These are phyloP conservation scores for Rattus norvegicus DNA, from an alignment of 2,113 vertebrate species.

Conservation along the genomic window GRCr8 NC_086039.1:34495001-34495500, in stretches of 20 bases:
- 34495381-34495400: background rate
- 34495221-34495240: background rate
- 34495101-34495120: background rate
- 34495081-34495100: background rate
- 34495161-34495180: slow-evolving; percentile 31
- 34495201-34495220: background rate
- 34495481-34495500: background rate
- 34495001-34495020: background rate
- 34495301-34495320: slow-evolving; percentile 29
- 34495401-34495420: background rate
- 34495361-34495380: background rate
- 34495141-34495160: background rate
- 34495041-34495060: too few relatives aligned
- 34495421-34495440: background rate
- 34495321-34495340: background rate
- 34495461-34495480: background rate
- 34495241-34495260: background rate
- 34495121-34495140: background rate
- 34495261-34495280: background rate
- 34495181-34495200: background rate
- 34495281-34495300: background rate
- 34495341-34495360: background rate
- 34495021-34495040: background rate
- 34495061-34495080: too few relatives aligned
- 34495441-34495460: background rate